These are phyloP conservation scores for Triplophysa siluroides DNA, from an alignment of 2,113 vertebrate species.

Conservation along the genomic window DNA sequence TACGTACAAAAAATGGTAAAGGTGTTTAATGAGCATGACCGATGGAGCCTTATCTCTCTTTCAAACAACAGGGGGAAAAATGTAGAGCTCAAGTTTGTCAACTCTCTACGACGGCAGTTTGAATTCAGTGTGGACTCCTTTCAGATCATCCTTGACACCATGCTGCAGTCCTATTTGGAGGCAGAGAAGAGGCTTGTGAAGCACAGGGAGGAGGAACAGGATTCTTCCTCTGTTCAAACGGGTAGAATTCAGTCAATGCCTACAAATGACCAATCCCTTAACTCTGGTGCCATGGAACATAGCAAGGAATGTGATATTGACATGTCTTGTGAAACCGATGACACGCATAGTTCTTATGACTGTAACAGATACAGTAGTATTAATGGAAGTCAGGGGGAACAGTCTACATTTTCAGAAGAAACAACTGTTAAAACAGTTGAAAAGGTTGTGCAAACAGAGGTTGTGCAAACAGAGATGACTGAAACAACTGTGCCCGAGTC, in stretches of 20 bases:
- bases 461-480: constrained; percentile 46
- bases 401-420: constrained; percentile 49
- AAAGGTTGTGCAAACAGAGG: constrained; percentile 52
- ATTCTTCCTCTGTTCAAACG: constrained; percentile 25
- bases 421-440: constrained; percentile 42
- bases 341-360: constrained; percentile 45
- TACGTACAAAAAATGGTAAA: constrained; percentile 99
- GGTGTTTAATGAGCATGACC: constrained; percentile 86
- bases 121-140: constrained; percentile 99
- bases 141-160: constrained; percentile 89
- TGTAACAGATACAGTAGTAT: constrained; percentile 38
- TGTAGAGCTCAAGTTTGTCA: constrained; percentile 94
- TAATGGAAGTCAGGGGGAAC: constrained; percentile 45
- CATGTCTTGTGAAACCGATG: constrained; percentile 33
- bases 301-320: constrained; percentile 14
- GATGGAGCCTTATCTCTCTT: constrained; percentile 96
- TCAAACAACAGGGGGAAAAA: constrained; percentile 97
- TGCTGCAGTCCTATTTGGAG: constrained; percentile 81
- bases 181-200: constrained; percentile 64
- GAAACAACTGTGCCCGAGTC: not conserved
- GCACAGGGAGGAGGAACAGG: constrained; percentile 55
- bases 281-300: constrained; percentile 10
- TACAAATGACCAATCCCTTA: constrained; percentile 14
- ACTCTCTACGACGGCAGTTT: constrained; percentile 87
- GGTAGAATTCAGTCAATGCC: constrained; percentile 37